Conservation (phyloP, 30 jellyfish, hydroid and myxozoan genomes). For the Mastigias papua region DNA sequence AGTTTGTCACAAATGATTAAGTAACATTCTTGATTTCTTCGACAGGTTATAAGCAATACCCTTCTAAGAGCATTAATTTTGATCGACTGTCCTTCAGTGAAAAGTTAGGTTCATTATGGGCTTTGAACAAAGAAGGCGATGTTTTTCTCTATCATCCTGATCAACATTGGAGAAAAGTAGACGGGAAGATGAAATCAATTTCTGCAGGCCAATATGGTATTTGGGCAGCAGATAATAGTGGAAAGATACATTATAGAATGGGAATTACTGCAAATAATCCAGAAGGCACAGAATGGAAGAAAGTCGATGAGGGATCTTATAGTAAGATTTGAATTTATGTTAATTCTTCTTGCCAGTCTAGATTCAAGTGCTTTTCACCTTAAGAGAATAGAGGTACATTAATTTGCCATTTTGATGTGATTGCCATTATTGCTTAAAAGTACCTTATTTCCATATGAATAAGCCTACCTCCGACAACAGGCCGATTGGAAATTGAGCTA, state of each 20-base stretch:
- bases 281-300: constrained; percentile 26
- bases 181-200: background rate
- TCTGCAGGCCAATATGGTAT: constrained; percentile 45
- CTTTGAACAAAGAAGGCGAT: constrained; percentile 10
- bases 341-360: no score
- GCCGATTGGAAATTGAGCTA: no score
- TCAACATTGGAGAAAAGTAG: constrained; percentile 40
- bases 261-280: constrained; percentile 19
- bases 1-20: background rate
- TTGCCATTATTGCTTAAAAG: no score
- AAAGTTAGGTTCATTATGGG: constrained; percentile 44
- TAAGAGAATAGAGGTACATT: no score
- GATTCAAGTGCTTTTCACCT: no score
- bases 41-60: constrained; percentile 24
- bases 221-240: constrained; percentile 29
- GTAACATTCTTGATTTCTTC: background rate
- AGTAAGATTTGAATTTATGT: no score
- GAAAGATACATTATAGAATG: background rate
- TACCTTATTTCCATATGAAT: no score
- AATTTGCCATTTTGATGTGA: no score
- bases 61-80: constrained; percentile 2
- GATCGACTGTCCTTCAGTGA: constrained; percentile 20
- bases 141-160: constrained; percentile 32
- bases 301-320: background rate
- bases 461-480: no score